Base-by-base conservation (phyloP, 2,797 vertebrate species). In the Mycteria americana region DNA sequence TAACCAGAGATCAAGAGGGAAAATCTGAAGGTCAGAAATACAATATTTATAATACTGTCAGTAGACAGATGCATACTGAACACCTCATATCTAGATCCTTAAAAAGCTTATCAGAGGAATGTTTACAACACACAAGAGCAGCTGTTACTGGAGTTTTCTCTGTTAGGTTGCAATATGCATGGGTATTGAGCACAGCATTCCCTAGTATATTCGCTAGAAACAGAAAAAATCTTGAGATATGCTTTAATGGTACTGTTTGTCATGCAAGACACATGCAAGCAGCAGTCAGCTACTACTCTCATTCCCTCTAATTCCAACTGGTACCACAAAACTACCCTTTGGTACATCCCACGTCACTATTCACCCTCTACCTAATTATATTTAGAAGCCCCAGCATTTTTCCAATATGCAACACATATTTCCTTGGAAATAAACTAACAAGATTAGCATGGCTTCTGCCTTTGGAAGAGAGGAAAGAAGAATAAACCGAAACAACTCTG, bases 11-110 rank as follows among this genome's bases (percentile, higher is more conserved):
- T 82, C 54, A 91, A 85, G 82, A 86, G 78, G 64, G 59, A 92
- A 92, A 96, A 79, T 76, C 45, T 91, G 79, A 92, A 95, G 94
- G 78, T 92, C 83, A 89, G 64, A 90, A 89, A 79, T n/a, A 46
- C 33, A 93, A 27, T 82, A 91, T 89, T 95, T 91, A 62, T 78
- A 72, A 75, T n/a, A 45, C 33, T 57, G 35, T 70, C 85, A 89
- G 39, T 59, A 84, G 48, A 77, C 9, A 11, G 53, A 78, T 69
- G 56, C 31, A 89, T 81, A 80, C 60, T 43, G 53, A 91, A 74
- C 35, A 56, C 18, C 23, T 92, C 56, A 28, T 51, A 80, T 41
- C 31, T 33, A 83, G 17, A 83, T 31, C 19, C 19, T 59, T 65
- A 31, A 41, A 88, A 95, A 85, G 60, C 19, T 79, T 79, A 65